Percentiles rank a stretch among this genome's conserved stretches.
These are phyloP conservation scores for Batillaria attramentaria DNA, from an alignment of 1,140 invertebrate species.

Conservation along the genomic window DNA sequence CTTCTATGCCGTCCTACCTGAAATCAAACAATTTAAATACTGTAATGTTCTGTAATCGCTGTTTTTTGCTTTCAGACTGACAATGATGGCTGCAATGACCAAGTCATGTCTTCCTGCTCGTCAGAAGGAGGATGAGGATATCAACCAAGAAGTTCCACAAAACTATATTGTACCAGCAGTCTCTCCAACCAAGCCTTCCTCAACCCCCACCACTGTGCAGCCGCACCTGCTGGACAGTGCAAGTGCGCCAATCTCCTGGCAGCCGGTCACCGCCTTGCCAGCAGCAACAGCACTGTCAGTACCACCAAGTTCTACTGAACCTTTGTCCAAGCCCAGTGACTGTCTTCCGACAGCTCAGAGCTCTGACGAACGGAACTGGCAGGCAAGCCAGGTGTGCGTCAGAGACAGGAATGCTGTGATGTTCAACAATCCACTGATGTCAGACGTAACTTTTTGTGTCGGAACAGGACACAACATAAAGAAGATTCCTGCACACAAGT, in stretches of 20 bases:
- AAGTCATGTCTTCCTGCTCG: conserved; percentile 45
- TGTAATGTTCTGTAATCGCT: too few relatives aligned
- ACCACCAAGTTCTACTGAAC: conserved; percentile 24
- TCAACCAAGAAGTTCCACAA: conserved; percentile 68
- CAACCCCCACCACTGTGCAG: conserved; percentile 25
- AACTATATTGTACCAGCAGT: conserved; percentile 53
- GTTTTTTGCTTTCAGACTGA: conserved; percentile 7
- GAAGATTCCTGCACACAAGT: conserved; percentile 87
- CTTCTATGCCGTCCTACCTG: too few relatives aligned
- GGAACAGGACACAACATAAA: conserved; percentile 74
- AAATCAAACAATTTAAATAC: too few relatives aligned
- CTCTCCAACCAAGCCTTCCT: background rate
- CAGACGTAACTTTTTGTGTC: conserved; percentile 86
- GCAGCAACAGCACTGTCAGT: conserved; percentile 33
- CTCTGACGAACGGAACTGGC: conserved; percentile 82
- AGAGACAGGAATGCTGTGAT: conserved; percentile 84
- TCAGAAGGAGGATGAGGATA: conserved; percentile 61
- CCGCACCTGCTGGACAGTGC: background rate
- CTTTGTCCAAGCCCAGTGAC: background rate
- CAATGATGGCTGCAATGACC: conserved; percentile 30
- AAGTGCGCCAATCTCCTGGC: background rate
- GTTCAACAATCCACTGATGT: conserved; percentile 86
- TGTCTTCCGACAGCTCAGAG: conserved; percentile 59
- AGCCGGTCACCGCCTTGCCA: conserved; percentile 1
- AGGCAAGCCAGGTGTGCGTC: conserved; percentile 78